Conservation (phyloP, 2,113 vertebrate species). For the Globicephala melas region DNA sequence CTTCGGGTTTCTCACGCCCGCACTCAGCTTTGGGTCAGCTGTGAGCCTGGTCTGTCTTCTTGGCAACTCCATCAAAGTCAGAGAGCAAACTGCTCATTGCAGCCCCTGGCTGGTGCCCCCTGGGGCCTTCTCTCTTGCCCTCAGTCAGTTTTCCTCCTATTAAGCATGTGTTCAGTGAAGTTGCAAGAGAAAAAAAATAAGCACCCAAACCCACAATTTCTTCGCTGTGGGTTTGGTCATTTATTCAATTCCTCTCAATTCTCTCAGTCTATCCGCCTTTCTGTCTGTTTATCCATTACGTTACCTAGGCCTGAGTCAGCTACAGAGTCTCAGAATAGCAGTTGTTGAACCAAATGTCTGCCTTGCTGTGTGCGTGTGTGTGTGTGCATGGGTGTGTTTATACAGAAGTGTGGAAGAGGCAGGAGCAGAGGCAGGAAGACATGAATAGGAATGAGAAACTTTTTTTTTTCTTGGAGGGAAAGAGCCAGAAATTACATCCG, state of each 20-base stretch:
- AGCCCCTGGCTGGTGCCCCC: neutral
- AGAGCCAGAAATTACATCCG: conserved; percentile 74
- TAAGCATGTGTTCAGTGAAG: neutral
- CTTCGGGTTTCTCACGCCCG: neutral
- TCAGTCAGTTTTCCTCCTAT: neutral
- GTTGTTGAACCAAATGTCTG: neutral
- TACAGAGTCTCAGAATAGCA: neutral
- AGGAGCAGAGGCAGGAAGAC: neutral
- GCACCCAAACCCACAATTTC: neutral
- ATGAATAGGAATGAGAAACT: neutral
- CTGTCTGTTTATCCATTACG: neutral
- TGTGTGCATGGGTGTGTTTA: neutral
- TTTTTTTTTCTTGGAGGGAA: neutral
- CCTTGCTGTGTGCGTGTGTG: neutral
- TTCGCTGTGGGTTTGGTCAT: neutral
- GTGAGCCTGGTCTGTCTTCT: accelerated
- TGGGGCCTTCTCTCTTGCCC: neutral
- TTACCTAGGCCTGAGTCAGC: neutral
- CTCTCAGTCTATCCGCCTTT: neutral
- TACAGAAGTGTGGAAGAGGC: neutral
- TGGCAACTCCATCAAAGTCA: neutral
- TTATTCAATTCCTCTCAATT: neutral
- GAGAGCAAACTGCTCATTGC: neutral
- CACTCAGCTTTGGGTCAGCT: neutral
- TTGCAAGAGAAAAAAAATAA: neutral